A percentile compares a stretch with the other conserved stretches of the same genome.
Evolutionary conservation across 2,888 invertebrate genomes (phyloP).

Genomic region (Nasonia oneida): DNA sequence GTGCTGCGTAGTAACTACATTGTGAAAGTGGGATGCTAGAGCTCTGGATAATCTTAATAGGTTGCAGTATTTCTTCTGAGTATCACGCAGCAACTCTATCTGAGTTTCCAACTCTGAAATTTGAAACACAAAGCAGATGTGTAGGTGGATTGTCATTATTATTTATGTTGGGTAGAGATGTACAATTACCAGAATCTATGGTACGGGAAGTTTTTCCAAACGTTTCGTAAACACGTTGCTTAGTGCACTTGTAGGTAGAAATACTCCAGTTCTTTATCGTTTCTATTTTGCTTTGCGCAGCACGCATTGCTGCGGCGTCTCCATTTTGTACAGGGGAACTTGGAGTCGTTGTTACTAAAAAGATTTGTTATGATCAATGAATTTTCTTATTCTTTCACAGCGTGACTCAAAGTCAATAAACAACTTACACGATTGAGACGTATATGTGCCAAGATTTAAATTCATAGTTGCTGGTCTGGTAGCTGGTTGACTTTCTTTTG

Average conservation of each 20-base stretch:
- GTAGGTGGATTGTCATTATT: conserved; percentile 14
- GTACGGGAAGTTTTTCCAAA: conserved; percentile 96
- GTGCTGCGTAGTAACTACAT: conserved; percentile 92
- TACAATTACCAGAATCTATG: conserved; percentile 87
- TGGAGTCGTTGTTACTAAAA: conserved; percentile 76
- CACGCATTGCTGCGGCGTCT: conserved; percentile 84
- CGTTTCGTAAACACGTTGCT: conserved; percentile 97
- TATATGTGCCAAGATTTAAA: conserved; percentile 87
- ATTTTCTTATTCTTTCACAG: neutral
- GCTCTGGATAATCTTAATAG: conserved; percentile 92
- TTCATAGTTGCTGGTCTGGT: conserved; percentile 83
- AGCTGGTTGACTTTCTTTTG: conserved; percentile 80
- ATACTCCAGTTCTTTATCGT: conserved; percentile 97
- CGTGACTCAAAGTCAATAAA: neutral
- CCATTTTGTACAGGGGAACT: conserved; percentile 84
- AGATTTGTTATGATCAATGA: neutral
- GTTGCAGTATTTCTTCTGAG: conserved; percentile 94
- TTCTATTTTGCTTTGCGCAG: conserved; percentile 92
- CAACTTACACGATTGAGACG: conserved; percentile 76
- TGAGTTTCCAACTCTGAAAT: conserved; percentile 93
- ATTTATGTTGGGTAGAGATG: conserved; percentile 22
- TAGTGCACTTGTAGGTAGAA: conserved; percentile 98
- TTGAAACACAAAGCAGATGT: conserved; percentile 45
- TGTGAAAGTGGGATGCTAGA: conserved; percentile 92
- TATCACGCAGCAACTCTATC: conserved; percentile 95